Evolutionary conservation across 2,113 vertebrate species (phyloP), one percentile per base, ranked within the genome.

Genomic region (Pterophyllum scalare): DNA sequence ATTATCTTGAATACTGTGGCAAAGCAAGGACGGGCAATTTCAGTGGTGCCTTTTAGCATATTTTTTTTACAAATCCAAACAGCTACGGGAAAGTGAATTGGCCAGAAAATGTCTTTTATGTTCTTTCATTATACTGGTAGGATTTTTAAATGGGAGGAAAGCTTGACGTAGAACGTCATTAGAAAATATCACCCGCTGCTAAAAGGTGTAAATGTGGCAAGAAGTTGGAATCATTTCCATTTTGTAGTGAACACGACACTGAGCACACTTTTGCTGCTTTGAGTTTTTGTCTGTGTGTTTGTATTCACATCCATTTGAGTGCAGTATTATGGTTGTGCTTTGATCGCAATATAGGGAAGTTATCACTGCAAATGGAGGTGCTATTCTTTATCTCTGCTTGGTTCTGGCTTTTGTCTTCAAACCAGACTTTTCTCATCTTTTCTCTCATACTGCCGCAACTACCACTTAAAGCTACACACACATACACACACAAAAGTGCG

Each of bases 381-480:
- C 59, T 80, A 49, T 81, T 84, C 54, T 82, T 87, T 46, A 72
- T 84, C 67, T 77, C 46, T 43, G 60, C 70, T 78, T 75, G 72
- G 28, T 84, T 92, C 60, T 61, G 59, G 58, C 74, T 90, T 85
- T 89, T 90, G 76, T 90, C 82, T 82, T 88, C 82, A 81, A 87
- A 85, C 77, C 6, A 38, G 38, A 38, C 28, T 84, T 64, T 79
- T 89, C 59, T 62, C 64, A 78, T 86, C 24, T 77, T 33, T 40
- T 15, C 20, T 80, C 72, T 59, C n/a, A 56, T 19, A 13, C 24
- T 79, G 46, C 61, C 14, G 33, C 75, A 49, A 49, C 77, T 82
- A 85, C 54, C 81, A 80, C 67, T 89, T 58, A 83, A 77, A 89
- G 76, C 65, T 31, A 31, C 77, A 80, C 80, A 3, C 20, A 0